A percentile compares a stretch with the other conserved stretches of the same genome.
These are phyloP conservation scores for Scolopax mira DNA, from an alignment of 2,113 vertebrate species.

Conservation along the genomic window DNA sequence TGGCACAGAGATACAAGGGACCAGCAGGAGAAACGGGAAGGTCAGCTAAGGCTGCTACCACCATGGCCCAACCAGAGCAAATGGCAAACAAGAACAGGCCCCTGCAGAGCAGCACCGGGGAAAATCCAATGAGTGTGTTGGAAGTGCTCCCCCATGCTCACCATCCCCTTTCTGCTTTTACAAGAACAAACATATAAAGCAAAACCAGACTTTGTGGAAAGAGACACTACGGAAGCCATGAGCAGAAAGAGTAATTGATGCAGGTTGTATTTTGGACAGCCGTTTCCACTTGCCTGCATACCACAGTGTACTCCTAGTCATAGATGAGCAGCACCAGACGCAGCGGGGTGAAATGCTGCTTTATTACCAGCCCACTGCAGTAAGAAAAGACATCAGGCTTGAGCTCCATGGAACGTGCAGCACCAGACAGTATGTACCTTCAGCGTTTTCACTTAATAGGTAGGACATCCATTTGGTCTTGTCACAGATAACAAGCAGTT, in stretches of 20 bases:
- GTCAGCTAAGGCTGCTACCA: neutral
- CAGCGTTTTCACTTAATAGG: neutral
- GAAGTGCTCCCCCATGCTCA: neutral
- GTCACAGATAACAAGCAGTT: neutral
- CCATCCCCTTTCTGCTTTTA: neutral
- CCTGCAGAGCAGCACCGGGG: neutral
- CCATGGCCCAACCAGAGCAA: neutral
- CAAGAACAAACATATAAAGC: neutral
- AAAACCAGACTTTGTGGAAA: neutral
- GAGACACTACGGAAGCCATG: neutral
- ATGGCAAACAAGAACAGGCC: neutral
- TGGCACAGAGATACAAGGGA: neutral
- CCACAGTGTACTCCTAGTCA: neutral
- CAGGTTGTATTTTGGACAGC: neutral
- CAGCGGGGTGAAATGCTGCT: neutral
- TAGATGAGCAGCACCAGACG: accelerated
- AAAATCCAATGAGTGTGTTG: accelerated
- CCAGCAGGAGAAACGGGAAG: neutral
- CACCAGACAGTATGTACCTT: neutral
- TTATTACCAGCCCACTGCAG: neutral
- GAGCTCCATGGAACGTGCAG: neutral
- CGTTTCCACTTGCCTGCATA: neutral
- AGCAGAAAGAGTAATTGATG: neutral
- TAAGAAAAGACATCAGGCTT: neutral
- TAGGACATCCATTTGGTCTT: neutral